A percentile compares a stretch with the other conserved stretches of the same genome.
Conservation (phyloP, 2,797 vertebrate species). For the Fistularia commersonii region DNA sequence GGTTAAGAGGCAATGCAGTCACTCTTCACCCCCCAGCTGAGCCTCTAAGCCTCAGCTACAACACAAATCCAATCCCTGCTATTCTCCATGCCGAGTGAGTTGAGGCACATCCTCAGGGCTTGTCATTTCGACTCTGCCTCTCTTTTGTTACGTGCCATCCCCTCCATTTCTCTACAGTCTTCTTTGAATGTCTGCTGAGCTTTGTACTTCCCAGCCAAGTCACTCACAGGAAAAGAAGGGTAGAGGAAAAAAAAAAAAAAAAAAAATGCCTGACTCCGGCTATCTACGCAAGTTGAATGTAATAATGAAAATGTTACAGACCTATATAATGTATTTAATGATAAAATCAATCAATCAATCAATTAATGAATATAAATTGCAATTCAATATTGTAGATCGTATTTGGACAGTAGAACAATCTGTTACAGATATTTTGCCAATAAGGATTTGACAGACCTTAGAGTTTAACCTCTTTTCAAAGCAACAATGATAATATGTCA, state of each 20-base stretch:
- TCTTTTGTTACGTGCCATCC: constrained; percentile 30
- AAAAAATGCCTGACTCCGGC: background rate
- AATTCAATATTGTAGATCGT: too few species aligned
- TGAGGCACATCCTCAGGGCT: constrained; percentile 30
- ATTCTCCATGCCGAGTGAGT: constrained; percentile 30
- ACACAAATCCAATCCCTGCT: constrained; percentile 35
- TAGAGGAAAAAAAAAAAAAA: background rate
- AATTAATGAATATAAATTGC: too few species aligned
- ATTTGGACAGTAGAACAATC: too few species aligned
- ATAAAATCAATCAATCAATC: too few species aligned
- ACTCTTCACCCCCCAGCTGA: constrained; percentile 6
- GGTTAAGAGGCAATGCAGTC: constrained; percentile 7
- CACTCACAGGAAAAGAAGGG: constrained; percentile 1
- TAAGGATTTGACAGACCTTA: too few species aligned
- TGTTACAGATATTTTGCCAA: too few species aligned
- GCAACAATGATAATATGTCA: too few species aligned
- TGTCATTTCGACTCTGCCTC: constrained; percentile 40
- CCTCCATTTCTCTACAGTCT: constrained; percentile 12
- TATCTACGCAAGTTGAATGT: background rate
- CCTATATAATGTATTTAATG: too few species aligned
- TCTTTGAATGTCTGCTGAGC: constrained; percentile 9
- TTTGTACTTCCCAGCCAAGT: constrained; percentile 12
- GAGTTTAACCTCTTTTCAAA: too few species aligned
- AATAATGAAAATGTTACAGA: too few species aligned
- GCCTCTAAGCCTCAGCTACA: constrained; percentile 20